Conservation (phyloP, 2,113 vertebrate species). For the Vicugna pacos region DNA sequence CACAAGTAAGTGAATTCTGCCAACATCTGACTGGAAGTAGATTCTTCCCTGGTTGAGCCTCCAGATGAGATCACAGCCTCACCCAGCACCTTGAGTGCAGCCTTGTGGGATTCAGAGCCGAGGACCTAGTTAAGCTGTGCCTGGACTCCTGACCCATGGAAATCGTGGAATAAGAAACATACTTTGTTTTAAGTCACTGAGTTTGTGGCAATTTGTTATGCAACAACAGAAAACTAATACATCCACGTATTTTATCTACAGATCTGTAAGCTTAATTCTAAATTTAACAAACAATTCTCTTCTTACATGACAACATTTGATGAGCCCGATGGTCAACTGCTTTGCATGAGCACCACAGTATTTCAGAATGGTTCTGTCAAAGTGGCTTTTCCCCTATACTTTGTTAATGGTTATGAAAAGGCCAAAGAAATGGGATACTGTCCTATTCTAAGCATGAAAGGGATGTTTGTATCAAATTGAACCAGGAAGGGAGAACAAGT, state of each 20-base stretch:
- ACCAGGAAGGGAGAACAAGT: background rate
- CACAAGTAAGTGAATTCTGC: background rate
- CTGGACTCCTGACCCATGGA: background rate
- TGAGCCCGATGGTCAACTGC: background rate
- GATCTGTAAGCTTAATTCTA: background rate
- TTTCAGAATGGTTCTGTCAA: background rate
- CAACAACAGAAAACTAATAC: background rate
- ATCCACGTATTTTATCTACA: background rate
- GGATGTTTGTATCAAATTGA: background rate
- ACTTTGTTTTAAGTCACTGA: background rate
- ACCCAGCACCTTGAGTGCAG: background rate
- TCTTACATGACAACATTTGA: background rate
- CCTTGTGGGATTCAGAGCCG: background rate
- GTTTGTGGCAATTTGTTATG: background rate
- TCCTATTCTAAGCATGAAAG: background rate
- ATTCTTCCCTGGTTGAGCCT: background rate
- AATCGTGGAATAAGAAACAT: background rate
- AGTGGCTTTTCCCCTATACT: background rate
- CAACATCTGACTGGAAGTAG: background rate
- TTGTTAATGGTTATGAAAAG: conserved; percentile 7
- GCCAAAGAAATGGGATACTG: background rate
- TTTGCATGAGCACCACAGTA: background rate
- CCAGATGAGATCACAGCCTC: background rate
- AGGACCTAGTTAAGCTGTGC: background rate
- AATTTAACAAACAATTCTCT: background rate